These are phyloP conservation scores for Anguilla rostrata DNA, from an alignment of 2,113 vertebrate species.

Conservation along the genomic window DNA sequence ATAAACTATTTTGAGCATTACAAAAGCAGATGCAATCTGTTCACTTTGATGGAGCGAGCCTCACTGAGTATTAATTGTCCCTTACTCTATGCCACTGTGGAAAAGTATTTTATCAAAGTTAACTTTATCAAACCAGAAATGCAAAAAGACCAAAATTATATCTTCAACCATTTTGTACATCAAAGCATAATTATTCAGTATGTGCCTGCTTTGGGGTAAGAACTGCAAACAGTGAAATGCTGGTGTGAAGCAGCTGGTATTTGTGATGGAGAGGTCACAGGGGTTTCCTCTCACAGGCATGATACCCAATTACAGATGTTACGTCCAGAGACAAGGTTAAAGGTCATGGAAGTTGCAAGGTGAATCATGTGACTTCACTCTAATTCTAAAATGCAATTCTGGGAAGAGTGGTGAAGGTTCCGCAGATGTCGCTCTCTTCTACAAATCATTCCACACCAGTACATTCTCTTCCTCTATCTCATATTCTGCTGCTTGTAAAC, in stretches of 20 bases:
- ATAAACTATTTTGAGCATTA: slow-evolving; percentile 15
- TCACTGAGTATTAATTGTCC: too few relatives aligned
- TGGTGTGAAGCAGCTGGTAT: neutral
- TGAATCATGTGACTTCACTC: neutral
- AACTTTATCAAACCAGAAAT: neutral
- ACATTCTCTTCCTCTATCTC: neutral
- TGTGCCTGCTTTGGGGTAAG: neutral
- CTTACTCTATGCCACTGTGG: neutral
- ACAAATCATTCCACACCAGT: neutral
- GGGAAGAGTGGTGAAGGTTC: neutral
- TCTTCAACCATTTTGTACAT: neutral
- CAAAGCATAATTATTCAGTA: neutral
- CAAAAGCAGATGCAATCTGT: neutral
- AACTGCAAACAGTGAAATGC: neutral
- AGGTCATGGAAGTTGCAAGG: neutral
- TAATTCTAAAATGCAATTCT: neutral
- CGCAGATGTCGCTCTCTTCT: neutral
- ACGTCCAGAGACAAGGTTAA: neutral
- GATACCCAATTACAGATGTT: neutral
- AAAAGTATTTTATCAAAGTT: neutral
- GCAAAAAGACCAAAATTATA: neutral
- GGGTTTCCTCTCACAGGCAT: neutral
- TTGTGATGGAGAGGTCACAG: neutral
- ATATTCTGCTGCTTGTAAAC: neutral
- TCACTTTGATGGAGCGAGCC: neutral